Evolutionary conservation across 2,113 vertebrate genomes (phyloP).

Genomic region (Hyaena hyaena): DNA sequence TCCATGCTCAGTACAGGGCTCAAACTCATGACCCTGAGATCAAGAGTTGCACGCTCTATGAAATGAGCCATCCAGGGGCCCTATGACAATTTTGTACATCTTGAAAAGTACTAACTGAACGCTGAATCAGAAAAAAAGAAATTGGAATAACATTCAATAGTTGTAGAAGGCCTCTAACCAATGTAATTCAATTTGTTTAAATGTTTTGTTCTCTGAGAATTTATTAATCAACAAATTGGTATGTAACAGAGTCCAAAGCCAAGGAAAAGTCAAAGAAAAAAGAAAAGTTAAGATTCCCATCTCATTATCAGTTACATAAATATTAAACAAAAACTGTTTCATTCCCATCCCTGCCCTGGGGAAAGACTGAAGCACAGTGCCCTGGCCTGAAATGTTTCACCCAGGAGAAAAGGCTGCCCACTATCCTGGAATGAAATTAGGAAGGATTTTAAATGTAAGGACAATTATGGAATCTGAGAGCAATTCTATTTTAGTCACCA

Average conservation of each 20-base stretch:
- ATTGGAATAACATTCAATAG: constrained; percentile 1
- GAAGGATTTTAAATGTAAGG: constrained; percentile 8
- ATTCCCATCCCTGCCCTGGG: background rate
- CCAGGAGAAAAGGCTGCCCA: background rate
- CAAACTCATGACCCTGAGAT: no score
- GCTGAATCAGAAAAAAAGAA: background rate
- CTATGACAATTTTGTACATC: background rate
- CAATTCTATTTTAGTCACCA: background rate
- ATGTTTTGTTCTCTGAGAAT: constrained; percentile 23
- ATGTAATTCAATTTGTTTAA: constrained; percentile 37
- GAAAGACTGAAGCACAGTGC: background rate
- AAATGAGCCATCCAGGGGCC: no score
- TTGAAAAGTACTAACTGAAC: constrained; percentile 36
- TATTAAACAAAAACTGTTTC: background rate
- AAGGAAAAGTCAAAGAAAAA: constrained; percentile 33
- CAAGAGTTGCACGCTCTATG: no score
- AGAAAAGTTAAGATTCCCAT: background rate
- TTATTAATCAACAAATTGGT: constrained; percentile 37
- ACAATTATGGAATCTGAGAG: background rate
- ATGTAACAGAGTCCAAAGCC: background rate
- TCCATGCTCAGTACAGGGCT: no score
- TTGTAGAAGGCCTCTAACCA: background rate
- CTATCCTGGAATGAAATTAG: background rate
- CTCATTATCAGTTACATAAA: background rate
- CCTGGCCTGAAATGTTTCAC: background rate